A percentile compares a stretch with the other conserved stretches of the same genome.
Conservation (phyloP, 2,888 invertebrate species). For the Andrena minutula region DNA sequence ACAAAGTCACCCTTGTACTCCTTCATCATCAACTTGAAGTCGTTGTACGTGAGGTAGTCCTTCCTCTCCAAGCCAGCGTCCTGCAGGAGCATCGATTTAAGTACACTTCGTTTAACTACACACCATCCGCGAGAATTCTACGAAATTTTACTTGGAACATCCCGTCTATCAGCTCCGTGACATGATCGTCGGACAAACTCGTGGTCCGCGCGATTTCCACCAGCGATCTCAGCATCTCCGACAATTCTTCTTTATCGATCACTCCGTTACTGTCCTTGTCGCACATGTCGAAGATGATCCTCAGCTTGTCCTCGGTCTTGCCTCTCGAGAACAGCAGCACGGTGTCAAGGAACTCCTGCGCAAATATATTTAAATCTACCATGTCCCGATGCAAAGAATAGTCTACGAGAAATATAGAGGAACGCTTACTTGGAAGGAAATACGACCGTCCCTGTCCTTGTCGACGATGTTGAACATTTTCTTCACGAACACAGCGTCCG, state of each 20-base stretch:
- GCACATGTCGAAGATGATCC: conserved; percentile 99
- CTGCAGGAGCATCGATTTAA: conserved; percentile 83
- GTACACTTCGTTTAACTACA: neutral
- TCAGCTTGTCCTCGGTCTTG: conserved; percentile 96
- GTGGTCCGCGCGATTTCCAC: conserved; percentile 97
- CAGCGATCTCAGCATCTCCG: conserved; percentile 96
- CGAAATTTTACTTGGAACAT: conserved; percentile 91
- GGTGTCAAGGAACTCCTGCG: conserved; percentile 95
- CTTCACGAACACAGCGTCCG: conserved; percentile 97
- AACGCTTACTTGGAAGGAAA: conserved; percentile 92
- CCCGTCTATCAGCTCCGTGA: conserved; percentile 96
- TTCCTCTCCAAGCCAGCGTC: conserved; percentile 96
- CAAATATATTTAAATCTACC: neutral
- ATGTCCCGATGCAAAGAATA: too few relatives aligned
- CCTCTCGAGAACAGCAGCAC: conserved; percentile 96
- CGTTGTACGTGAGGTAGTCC: conserved; percentile 95
- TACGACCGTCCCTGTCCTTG: conserved; percentile 96
- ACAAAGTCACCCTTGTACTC: conserved; percentile 98
- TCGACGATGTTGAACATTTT: conserved; percentile 99
- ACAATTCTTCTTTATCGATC: conserved; percentile 96
- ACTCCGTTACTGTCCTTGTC: conserved; percentile 97
- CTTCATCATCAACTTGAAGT: conserved; percentile 98
- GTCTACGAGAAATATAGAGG: too few relatives aligned
- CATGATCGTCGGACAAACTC: conserved; percentile 95
- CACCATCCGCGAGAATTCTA: neutral